Base-by-base conservation (phyloP, 1,140 invertebrate genomes). In the Drosophila santomea region DNA sequence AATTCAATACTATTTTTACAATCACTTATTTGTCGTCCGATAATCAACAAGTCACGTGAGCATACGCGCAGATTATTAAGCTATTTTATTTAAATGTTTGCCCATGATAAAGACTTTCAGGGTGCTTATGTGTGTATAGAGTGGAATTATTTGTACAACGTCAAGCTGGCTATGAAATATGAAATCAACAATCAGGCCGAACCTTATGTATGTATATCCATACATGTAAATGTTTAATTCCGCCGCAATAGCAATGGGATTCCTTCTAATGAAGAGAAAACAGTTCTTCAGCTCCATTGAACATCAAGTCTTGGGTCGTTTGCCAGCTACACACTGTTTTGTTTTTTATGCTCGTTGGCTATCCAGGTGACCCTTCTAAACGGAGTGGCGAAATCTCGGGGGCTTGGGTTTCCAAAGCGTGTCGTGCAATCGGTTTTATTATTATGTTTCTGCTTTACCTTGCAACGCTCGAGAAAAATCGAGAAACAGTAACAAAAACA, bases 321-420 rank as follows among this genome's bases (percentile, higher is more conserved):
- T 52, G 36, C 50, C 50, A 61, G 48, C 58, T 17, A 12, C 44
- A 38, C 38, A 43, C 32, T 43, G 28, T 43, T 54, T 44, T 43
- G 28, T 43, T 54, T 44, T 76, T 81, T 73, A 82, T 79, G 80
- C 60, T 66, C 35, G 55, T 52, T 55, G 77, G 68, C 10, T 72
- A 79, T 76, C 50, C 48, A 72, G 80, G 75, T 84, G 64, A 84
- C 76, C 72, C 61, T 78, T 62, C 17, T 51, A 45, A 74, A 48
- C 59, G 54, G 39, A 35, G 38, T 78, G 63, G 75, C 32, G 28
- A 39, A 25, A 25, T 39, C 44, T 36, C 4, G 44, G 47, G 10
- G 39, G 43, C 57, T 64, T 67, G 47, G 51, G 50, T 76, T 81
- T 77, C 39, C 48, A 81, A 80, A 81, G 60, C 67, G 74, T 74